Evolutionary conservation across 2,797 vertebrate species (phyloP), one percentile per base, ranked within the genome.

Genomic region (Acrossocheilus fasciatus): DNA sequence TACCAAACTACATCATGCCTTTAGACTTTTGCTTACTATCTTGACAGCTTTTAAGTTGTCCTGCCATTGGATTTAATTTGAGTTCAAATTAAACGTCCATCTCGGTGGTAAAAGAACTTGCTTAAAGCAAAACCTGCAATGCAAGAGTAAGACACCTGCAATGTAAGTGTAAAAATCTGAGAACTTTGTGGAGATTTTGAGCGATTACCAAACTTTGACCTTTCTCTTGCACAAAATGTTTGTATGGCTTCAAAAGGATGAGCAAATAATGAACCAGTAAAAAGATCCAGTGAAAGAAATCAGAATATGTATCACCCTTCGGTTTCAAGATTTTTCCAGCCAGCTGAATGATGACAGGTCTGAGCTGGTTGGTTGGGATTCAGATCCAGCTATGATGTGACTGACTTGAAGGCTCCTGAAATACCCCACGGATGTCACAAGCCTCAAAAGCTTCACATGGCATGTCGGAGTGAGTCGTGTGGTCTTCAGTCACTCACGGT

Each of bases 401-500:
- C 72, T 76, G 50, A 62, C 62, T 50, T 47, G n/a, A 80, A 43
- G 77, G 62, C 45, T 85, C 66, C 68, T 59, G 47, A 83, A 77
- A 45, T 77, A 54, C 62, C 64, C 43, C 39, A 62, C 6, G 17
- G 66, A 73, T 74, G 57, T 84, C 70, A 80, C 36, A 85, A 23
- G 59, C 41, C 84, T 77, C 87, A 77, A 17, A 86, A 26, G 69
- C 43, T 87, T 82, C 83, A 86, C 47, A 50, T 81, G 72, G 23
- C 69, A 90, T 69, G 80, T 85, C 41, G 20, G 41, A 86, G 43
- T 30, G 76, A 82, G 64, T 77, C 72, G 62, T 86, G 39, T 86
- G 69, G n/a, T 88, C 70, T 34, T 88, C 72, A 85, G 50, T 81
- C 41, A 52, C 70, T 89, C 70, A 82, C 14, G 84, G 82, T 86